Conservation (phyloP, 2,797 vertebrate species). For the Sebastes dallii region DNA sequence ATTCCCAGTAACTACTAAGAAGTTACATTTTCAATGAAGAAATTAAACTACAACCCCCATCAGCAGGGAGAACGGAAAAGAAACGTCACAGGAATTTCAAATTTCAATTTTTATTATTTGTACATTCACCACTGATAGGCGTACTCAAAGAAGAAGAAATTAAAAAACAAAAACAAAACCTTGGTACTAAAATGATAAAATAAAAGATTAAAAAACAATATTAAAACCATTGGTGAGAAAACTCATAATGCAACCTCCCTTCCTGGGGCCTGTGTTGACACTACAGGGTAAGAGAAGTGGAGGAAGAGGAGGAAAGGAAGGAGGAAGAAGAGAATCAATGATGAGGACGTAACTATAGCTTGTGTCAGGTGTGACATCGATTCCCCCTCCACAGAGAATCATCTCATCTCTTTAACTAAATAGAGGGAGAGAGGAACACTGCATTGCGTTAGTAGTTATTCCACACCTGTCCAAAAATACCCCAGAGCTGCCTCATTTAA, state of each 20-base stretch:
- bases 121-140: constrained; percentile 89
- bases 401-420: constrained; percentile 46
- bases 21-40: not conserved
- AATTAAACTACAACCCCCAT: not conserved
- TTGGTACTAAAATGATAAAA: constrained; percentile 84
- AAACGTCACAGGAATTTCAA: constrained; percentile 61
- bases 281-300: constrained; percentile 48
- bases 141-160: constrained; percentile 80
- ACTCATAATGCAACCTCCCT: constrained; percentile 71
- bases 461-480: constrained; percentile 70
- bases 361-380: constrained; percentile 48
- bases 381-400: constrained; percentile 41
- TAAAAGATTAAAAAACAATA: constrained; percentile 77
- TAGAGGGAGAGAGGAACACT: constrained; percentile 65
- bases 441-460: constrained; percentile 70
- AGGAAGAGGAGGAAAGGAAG: constrained; percentile 40
- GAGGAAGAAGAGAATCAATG: constrained; percentile 50
- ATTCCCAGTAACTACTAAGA: not conserved
- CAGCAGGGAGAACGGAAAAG: not conserved
- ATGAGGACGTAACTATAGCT: constrained; percentile 53
- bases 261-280: constrained; percentile 46
- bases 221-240: constrained; percentile 80
- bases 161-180: constrained; percentile 58
- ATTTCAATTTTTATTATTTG: constrained; percentile 86
- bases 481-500: constrained; percentile 76